Evolutionary conservation across 1,140 invertebrate species (phyloP).

Genomic region (Seison nebaliae): DNA sequence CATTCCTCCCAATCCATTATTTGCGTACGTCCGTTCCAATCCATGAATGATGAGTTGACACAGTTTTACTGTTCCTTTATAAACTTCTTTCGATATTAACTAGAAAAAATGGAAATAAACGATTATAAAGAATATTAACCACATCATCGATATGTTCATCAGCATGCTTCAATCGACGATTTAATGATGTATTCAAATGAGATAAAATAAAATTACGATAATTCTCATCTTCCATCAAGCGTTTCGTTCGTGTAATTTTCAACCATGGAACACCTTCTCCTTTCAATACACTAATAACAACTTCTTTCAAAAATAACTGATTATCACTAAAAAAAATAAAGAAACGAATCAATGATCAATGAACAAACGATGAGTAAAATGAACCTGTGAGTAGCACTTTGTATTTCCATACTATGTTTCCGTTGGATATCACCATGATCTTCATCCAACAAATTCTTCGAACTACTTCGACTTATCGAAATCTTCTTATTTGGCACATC

Average conservation of each 20-base stretch:
- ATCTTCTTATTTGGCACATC: no score
- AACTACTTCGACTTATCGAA: no score
- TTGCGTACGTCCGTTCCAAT: constrained; percentile 62
- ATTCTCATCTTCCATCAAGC: constrained; percentile 93
- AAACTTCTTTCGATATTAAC: constrained; percentile 36
- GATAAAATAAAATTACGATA: constrained; percentile 80
- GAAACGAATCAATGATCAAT: constrained; percentile 12
- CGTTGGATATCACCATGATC: background rate
- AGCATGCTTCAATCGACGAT: constrained; percentile 58
- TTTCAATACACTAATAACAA: constrained; percentile 60
- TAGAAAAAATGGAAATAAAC: constrained; percentile 11
- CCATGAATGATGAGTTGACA: constrained; percentile 61
- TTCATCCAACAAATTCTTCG: no score
- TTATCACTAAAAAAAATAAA: no score
- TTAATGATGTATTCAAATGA: constrained; percentile 71
- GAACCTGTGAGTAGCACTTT: background rate
- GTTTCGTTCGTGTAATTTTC: constrained; percentile 67
- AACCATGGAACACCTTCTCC: constrained; percentile 91
- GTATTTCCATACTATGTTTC: background rate
- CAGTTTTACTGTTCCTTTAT: constrained; percentile 83
- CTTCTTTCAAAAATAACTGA: constrained; percentile 38
- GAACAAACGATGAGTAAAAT: background rate
- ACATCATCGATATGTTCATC: constrained; percentile 91
- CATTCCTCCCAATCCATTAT: constrained; percentile 79
- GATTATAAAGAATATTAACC: constrained; percentile 35